These are phyloP conservation scores for Paraescarpia echinospica DNA, from an alignment of 1,140 invertebrate genomes.

Conservation along the genomic window DNA sequence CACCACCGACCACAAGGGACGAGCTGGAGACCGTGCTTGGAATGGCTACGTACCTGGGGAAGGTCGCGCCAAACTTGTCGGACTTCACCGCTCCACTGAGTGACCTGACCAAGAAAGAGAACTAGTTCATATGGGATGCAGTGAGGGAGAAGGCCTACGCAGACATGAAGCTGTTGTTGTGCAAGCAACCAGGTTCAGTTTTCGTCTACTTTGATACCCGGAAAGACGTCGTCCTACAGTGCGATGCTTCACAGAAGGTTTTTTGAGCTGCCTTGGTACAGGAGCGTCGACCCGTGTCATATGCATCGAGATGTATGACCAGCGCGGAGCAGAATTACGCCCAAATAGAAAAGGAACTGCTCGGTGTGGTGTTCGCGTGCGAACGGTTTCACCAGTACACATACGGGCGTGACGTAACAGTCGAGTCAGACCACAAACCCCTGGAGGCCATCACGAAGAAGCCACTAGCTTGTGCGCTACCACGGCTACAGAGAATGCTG, in stretches of 20 bases:
- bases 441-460: slow-evolving; percentile 52
- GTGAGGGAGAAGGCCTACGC: not conserved
- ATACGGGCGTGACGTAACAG: slow-evolving; percentile 44
- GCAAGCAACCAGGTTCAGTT: slow-evolving; percentile 35
- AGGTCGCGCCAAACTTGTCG: not conserved
- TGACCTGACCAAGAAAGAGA: not conserved
- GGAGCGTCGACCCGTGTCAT: too few species aligned
- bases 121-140: not conserved
- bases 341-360: slow-evolving; percentile 59
- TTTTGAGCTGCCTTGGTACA: slow-evolving; percentile 36
- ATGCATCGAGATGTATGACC: slow-evolving; percentile 49
- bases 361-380: slow-evolving; percentile 47
- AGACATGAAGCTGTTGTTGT: slow-evolving; percentile 43
- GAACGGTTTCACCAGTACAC: slow-evolving; percentile 56
- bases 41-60: slow-evolving; percentile 1
- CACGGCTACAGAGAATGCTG: slow-evolving; percentile 14
- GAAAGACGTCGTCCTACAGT: not conserved
- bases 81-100: not conserved
- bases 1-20: not conserved
- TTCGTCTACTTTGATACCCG: slow-evolving; percentile 31
- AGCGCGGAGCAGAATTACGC: slow-evolving; percentile 49
- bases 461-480: slow-evolving; percentile 17
- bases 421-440: slow-evolving; percentile 51
- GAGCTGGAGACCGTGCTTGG: slow-evolving; percentile 8
- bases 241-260: slow-evolving; percentile 28